Evolutionary conservation across 2,113 vertebrate species (phyloP).

Genomic region (Noctilio leporinus): DNA sequence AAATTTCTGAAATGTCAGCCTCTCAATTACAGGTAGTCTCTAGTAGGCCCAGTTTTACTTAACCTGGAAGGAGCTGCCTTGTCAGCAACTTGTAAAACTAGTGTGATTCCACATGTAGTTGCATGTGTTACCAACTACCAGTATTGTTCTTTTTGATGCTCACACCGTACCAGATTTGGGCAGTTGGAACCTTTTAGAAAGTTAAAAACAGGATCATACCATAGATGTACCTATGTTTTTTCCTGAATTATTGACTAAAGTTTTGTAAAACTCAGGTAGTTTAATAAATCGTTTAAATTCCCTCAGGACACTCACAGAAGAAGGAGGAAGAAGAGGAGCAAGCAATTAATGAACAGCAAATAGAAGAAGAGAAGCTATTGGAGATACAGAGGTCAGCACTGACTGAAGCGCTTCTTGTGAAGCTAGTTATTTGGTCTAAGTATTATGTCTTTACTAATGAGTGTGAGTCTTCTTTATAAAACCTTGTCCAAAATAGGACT

Average conservation of each 20-base stretch:
- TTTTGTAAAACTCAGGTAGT: background rate
- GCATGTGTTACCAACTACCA: background rate
- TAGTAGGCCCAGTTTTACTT: background rate
- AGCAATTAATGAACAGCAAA: constrained; percentile 70
- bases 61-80: background rate
- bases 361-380: constrained; percentile 79
- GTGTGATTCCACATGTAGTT: background rate
- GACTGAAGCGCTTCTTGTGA: background rate
- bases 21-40: background rate
- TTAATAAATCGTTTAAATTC: constrained; percentile 48
- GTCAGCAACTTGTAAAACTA: background rate
- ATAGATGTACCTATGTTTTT: background rate
- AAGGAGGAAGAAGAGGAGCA: constrained; percentile 72
- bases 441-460: background rate
- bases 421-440: background rate
- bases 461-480: background rate
- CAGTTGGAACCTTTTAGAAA: background rate
- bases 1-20: background rate
- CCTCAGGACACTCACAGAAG: constrained; percentile 73
- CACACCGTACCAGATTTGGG: background rate
- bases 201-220: background rate
- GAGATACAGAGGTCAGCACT: constrained; percentile 84
- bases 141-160: background rate
- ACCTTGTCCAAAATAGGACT: background rate
- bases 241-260: constrained; percentile 22